Evolutionary conservation across 2,797 vertebrate species (phyloP), one percentile per base, ranked within the genome.

Genomic region (Alosa sapidissima): DNA sequence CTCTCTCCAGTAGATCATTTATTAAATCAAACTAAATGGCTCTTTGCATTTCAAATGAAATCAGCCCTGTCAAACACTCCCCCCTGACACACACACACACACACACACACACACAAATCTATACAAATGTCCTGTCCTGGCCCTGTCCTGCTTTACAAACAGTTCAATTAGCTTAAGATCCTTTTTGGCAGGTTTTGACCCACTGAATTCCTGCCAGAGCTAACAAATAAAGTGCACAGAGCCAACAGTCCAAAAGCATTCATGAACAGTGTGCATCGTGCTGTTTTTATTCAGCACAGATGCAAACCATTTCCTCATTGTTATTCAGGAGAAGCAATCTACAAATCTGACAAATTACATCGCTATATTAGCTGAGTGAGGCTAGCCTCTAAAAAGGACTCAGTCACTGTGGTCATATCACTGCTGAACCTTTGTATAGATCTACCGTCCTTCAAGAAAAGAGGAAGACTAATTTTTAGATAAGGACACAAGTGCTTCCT

Each of bases 141-240:
- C 65, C 33, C 65, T 19, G 36, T 45, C 36, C 1, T 16, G 11
- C 36, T 75, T 41, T 19, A 19, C 68, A 75, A 75, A 75, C 72
- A 78, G 36, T 78, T 78, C 41, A 45, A 78, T 78, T 78, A 21
- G 72, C 72, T 41, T 78, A 78, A 78, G 72, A 78, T 78, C 13
- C 41, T 78, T 78, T 78, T 78, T 78, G 72, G 72, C 72, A 45
- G 41, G 72, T 47, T 19, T 78, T 14, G 41, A 78, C 8, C 72
- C 41, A 8, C 1, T 75, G 68, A 6, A 33, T 24, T 28, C 24
- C n/a, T 75, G 68, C 33, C 68, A 75, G 36, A 41, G 4, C 33
- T 41, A 28, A 36, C 10, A 41, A 41, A 47, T 78, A 47, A 8
- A 78, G 72, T 78, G 72, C 1, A 36, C 13, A 21, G 41, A 45